These are phyloP conservation scores for Drosophila busckii DNA, from an alignment of 1,140 invertebrate genomes.

Conservation along the genomic window DNA sequence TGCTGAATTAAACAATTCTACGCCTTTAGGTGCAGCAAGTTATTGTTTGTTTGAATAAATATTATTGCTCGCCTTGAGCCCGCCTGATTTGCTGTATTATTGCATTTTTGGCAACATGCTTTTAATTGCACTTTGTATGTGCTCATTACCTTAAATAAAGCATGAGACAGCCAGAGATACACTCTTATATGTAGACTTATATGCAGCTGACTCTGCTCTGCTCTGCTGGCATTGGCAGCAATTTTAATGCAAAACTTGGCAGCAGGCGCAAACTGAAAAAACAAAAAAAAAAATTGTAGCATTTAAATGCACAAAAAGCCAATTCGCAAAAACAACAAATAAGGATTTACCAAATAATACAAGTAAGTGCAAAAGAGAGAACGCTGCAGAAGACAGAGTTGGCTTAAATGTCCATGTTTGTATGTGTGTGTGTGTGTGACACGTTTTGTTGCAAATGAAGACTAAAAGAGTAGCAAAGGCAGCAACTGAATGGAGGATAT, in stretches of 20 bases:
- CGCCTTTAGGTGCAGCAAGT: too few species aligned
- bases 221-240: constrained; percentile 25
- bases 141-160: constrained; percentile 71
- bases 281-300: not conserved
- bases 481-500: constrained; percentile 23
- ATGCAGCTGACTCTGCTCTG: constrained; percentile 1
- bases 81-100: too few species aligned
- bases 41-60: too few species aligned
- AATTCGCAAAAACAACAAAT: constrained; percentile 20
- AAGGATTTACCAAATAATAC: constrained; percentile 8
- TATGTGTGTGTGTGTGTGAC: constrained; percentile 24
- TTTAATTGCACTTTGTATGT: constrained; percentile 75
- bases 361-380: not conserved
- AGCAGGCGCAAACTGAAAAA: constrained; percentile 3
- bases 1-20: too few species aligned
- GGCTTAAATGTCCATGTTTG: not conserved
- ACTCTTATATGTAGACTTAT: not conserved
- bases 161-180: constrained; percentile 8
- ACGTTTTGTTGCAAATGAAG: constrained; percentile 45
- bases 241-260: constrained; percentile 49
- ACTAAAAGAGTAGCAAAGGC: constrained; percentile 38
- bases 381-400: not conserved
- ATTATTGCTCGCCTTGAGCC: too few species aligned
- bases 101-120: constrained; percentile 73
- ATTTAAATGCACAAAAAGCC: constrained; percentile 35